Evolutionary conservation across 2,888 invertebrate genomes (phyloP).

Genomic region (Hanleya hanleyi): DNA sequence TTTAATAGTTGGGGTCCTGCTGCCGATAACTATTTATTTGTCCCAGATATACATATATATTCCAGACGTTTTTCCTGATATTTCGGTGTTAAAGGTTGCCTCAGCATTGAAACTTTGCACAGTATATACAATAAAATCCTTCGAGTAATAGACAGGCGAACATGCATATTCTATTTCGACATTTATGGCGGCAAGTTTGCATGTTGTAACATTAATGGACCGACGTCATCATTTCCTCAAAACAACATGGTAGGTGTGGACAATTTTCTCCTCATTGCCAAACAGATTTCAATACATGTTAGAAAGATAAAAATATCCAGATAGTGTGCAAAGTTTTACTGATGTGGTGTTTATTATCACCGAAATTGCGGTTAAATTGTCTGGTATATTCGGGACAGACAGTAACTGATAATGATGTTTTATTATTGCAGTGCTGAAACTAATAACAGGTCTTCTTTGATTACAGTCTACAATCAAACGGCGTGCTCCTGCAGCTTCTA

Average conservation of each 20-base stretch:
- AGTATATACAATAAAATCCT: background rate
- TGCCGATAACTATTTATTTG: too few species aligned
- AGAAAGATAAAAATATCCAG: background rate
- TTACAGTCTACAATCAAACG: background rate
- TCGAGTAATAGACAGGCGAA: background rate
- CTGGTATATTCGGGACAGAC: background rate
- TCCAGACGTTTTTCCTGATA: too few species aligned
- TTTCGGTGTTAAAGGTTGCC: too few species aligned
- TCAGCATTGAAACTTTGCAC: background rate
- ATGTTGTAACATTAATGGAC: too few species aligned
- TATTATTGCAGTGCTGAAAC: background rate
- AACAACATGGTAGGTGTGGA: too few species aligned
- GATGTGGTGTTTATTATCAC: background rate
- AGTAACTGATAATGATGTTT: background rate
- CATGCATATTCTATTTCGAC: too few species aligned
- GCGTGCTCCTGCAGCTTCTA: slow-evolving; percentile 11
- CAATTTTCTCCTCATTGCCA: too few species aligned
- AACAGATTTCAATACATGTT: background rate
- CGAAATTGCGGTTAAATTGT: background rate
- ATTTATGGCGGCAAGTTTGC: too few species aligned
- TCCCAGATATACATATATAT: too few species aligned
- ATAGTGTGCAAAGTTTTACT: background rate
- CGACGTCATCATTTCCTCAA: too few species aligned
- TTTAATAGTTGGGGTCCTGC: too few species aligned
- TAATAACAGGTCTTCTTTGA: too few species aligned